Percentiles rank a stretch among this genome's conserved stretches.
Conservation (phyloP, 2,888 invertebrate species). For the Phragmatobia fuliginosa region DNA sequence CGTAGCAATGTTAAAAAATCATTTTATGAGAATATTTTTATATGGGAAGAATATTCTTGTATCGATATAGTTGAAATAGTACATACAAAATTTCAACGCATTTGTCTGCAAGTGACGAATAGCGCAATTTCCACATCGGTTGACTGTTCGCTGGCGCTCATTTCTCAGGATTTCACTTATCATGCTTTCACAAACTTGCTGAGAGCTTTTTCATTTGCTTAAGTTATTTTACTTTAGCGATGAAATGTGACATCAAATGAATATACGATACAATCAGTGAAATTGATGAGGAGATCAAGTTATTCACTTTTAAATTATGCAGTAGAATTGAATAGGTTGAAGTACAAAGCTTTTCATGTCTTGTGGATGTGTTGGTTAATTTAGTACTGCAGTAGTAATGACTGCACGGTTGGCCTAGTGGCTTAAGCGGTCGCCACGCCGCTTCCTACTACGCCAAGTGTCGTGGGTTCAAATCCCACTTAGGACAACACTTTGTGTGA, state of each 20-base stretch:
- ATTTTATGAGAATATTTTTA: no score
- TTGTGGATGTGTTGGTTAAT: no score
- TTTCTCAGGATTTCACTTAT: constrained; percentile 72
- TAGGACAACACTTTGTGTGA: no score
- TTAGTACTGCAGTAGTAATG: no score
- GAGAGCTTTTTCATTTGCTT: constrained; percentile 59
- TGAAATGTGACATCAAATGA: constrained; percentile 46
- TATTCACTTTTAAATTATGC: neutral
- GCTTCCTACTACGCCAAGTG: no score
- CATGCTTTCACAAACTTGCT: constrained; percentile 63
- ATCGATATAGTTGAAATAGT: neutral
- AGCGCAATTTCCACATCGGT: constrained; percentile 53
- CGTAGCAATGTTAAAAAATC: no score
- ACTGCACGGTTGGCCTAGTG: no score
- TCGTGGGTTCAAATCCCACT: no score
- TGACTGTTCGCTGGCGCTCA: constrained; percentile 49
- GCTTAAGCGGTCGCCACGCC: no score
- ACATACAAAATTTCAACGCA: neutral
- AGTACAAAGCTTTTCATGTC: neutral
- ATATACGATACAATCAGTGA: constrained; percentile 43
- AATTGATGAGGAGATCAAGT: constrained; percentile 42
- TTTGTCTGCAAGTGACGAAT: constrained; percentile 58
- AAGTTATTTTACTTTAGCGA: constrained; percentile 49
- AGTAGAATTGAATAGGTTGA: neutral
- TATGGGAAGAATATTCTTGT: neutral